Conservation (phyloP, 2,888 invertebrate species). For the Eumerus sabulonum region DNA sequence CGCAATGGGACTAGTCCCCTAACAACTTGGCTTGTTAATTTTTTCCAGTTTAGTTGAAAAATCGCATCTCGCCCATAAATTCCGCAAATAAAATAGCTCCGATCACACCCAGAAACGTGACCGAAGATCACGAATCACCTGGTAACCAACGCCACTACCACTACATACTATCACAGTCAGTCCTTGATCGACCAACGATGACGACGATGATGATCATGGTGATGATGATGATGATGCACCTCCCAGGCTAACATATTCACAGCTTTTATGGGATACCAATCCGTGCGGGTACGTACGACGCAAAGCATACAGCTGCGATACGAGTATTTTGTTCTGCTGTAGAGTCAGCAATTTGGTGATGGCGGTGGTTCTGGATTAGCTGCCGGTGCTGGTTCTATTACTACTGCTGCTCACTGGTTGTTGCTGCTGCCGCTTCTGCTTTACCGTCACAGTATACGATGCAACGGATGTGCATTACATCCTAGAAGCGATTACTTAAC, state of each 20-base stretch:
- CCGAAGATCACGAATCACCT: conserved; percentile 74
- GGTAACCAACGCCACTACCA: conserved; percentile 39
- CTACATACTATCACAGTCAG: conserved; percentile 29
- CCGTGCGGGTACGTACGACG: no score
- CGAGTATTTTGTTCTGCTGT: neutral
- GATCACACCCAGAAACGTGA: conserved; percentile 77
- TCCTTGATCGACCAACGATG: conserved; percentile 47
- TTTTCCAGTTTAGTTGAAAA: conserved; percentile 65
- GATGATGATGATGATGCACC: conserved; percentile 50
- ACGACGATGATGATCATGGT: conserved; percentile 35
- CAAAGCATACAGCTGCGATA: no score
- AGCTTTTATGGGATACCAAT: conserved; percentile 52
- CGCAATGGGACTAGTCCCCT: neutral
- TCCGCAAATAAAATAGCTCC: conserved; percentile 76
- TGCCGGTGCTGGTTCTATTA: conserved; percentile 66
- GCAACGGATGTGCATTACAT: conserved; percentile 66
- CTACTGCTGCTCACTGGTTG: conserved; percentile 40
- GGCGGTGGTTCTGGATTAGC: conserved; percentile 46
- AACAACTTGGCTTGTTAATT: conserved; percentile 58
- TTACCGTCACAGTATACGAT: conserved; percentile 6
- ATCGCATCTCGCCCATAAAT: conserved; percentile 72
- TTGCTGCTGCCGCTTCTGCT: conserved; percentile 40
- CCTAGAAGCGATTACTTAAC: conserved; percentile 69
- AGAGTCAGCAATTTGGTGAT: conserved; percentile 49
- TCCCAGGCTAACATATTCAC: conserved; percentile 64